Conservation (phyloP, 2,888 invertebrate genomes). For the Scrobipalpa atriplicella region DNA sequence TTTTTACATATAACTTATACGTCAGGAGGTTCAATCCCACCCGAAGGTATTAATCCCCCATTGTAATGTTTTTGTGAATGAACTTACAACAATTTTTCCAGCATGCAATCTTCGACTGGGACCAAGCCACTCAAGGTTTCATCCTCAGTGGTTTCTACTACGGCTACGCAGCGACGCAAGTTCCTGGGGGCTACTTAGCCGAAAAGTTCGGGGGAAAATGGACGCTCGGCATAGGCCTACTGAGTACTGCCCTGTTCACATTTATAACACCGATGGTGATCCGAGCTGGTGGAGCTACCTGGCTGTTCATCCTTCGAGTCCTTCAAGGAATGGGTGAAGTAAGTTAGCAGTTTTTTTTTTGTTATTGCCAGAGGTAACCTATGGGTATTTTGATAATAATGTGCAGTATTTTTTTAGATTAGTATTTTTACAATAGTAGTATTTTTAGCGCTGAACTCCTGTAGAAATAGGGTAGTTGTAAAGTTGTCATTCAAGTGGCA, state of each 20-base stretch:
- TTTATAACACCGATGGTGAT: slow-evolving; percentile 90
- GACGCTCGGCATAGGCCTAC: slow-evolving; percentile 90
- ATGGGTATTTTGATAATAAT: no score
- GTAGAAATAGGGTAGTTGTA: no score
- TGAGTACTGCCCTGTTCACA: slow-evolving; percentile 92
- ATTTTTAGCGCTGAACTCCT: no score
- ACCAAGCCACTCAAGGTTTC: slow-evolving; percentile 86
- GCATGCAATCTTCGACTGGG: slow-evolving; percentile 84
- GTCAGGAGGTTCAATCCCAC: no score
- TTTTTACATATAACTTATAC: no score
- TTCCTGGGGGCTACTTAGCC: slow-evolving; percentile 92
- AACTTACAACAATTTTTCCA: slow-evolving; percentile 39
- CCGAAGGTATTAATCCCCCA: no score
- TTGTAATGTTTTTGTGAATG: no score
- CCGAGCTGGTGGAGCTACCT: slow-evolving; percentile 72
- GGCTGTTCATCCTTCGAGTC: slow-evolving; percentile 83
- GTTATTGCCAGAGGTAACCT: no score
- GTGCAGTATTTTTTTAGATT: no score
- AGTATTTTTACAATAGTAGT: no score
- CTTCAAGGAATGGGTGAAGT: slow-evolving; percentile 92
- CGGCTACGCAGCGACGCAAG: slow-evolving; percentile 92
- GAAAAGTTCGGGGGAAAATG: slow-evolving; percentile 94
- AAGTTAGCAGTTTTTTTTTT: slow-evolving; percentile 24
- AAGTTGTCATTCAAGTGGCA: no score
- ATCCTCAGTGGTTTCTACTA: slow-evolving; percentile 93